A percentile compares a stretch with the other conserved stretches of the same genome.
phyloP scores from a whole-genome alignment of 2,888 invertebrate genomes.

The Latrodectus elegans region DNA sequence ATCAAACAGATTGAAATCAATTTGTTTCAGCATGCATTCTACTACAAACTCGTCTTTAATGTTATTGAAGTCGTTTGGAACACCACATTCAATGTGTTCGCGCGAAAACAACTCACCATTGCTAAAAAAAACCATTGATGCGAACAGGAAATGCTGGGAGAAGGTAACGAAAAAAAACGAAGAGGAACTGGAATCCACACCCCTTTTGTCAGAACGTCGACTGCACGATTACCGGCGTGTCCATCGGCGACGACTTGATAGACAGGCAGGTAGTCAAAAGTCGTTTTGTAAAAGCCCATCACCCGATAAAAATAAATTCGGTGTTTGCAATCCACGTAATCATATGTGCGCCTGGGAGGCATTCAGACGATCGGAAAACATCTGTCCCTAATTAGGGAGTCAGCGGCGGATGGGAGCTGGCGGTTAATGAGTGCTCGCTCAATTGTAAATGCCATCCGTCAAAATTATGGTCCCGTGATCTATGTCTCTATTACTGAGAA shows the following conservation, averaged over 20 bases:
- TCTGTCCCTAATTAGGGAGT: constrained; percentile 48
- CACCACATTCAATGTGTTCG: no score
- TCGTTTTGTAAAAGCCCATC: constrained; percentile 24
- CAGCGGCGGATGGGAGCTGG: not conserved
- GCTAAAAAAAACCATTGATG: no score
- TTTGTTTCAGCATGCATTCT: no score
- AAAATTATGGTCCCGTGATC: constrained; percentile 32
- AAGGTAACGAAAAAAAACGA: no score
- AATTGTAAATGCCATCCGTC: constrained; percentile 39
- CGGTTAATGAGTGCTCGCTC: constrained; percentile 37
- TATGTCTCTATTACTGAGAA: constrained; percentile 45
- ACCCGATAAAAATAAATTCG: not conserved
- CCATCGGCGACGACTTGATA: constrained; percentile 9
- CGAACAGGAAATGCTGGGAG: no score
- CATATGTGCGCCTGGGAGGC: constrained; percentile 5
- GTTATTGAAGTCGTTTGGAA: no score
- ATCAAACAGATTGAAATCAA: no score
- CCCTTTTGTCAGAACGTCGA: no score
- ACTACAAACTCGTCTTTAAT: no score
- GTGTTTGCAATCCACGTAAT: not conserved
- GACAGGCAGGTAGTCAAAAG: constrained; percentile 18
- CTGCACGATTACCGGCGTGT: not conserved
- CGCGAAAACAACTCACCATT: no score
- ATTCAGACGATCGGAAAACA: constrained; percentile 28
- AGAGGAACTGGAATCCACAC: no score